These are phyloP conservation scores for Scotopteryx bipunctaria DNA, from an alignment of 2,888 invertebrate species.

Conservation along the genomic window DNA sequence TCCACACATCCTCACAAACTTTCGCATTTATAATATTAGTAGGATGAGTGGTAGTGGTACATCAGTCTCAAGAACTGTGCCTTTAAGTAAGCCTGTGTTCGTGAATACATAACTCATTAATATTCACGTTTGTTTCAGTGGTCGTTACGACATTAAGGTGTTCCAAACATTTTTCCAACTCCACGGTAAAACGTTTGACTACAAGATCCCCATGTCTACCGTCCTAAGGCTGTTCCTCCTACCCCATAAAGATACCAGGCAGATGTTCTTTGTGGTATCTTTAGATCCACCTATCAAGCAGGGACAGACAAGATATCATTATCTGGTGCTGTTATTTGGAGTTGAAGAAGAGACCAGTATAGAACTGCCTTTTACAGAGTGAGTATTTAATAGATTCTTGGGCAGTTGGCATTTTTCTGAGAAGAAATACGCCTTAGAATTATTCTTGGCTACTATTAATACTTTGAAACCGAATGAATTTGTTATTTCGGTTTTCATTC, in stretches of 20 bases:
- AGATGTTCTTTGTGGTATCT: slow-evolving; percentile 99
- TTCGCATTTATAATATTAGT: too few relatives aligned
- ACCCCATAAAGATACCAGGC: slow-evolving; percentile 98
- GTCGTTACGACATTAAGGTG: slow-evolving; percentile 98
- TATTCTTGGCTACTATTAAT: too few relatives aligned
- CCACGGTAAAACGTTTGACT: slow-evolving; percentile 99
- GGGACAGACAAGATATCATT: slow-evolving; percentile 99
- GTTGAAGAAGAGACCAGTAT: slow-evolving; percentile 97
- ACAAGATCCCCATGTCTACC: slow-evolving; percentile 99
- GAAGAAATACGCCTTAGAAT: too few relatives aligned
- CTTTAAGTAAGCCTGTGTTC: too few relatives aligned
- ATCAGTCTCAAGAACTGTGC: too few relatives aligned
- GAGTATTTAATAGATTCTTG: slow-evolving; percentile 62
- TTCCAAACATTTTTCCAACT: slow-evolving; percentile 87
- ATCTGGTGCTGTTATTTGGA: slow-evolving; percentile 95
- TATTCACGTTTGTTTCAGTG: slow-evolving; percentile 79
- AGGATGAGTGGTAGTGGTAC: too few relatives aligned
- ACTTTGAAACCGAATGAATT: too few relatives aligned
- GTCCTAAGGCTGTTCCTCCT: slow-evolving; percentile 96
- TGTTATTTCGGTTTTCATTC: too few relatives aligned
- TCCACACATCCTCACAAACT: too few relatives aligned
- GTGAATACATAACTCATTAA: background rate
- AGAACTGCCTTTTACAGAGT: slow-evolving; percentile 96
- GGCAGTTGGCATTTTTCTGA: too few relatives aligned
- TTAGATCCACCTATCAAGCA: slow-evolving; percentile 99